A percentile compares a stretch with the other conserved stretches of the same genome.
Evolutionary conservation across 2,888 invertebrate genomes (phyloP).

Genomic region (Dusona sp.): DNA sequence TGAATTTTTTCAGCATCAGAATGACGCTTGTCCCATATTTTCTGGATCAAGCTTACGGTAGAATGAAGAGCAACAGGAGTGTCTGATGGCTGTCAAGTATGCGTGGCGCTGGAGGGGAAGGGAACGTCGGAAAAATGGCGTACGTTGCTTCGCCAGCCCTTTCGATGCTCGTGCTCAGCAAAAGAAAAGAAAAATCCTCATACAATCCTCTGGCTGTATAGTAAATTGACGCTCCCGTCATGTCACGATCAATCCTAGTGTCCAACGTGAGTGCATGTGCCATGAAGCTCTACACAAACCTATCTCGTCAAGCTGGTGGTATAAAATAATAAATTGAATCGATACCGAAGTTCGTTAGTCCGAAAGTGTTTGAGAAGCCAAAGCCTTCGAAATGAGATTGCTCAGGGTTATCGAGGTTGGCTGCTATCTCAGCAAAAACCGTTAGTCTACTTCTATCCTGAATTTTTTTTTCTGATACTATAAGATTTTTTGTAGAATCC

Average conservation of each 20-base stretch:
- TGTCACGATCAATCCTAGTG: constrained; percentile 26
- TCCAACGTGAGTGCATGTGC: background rate
- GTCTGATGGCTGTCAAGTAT: constrained; percentile 19
- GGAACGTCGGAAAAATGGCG: background rate
- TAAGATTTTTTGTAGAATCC: background rate
- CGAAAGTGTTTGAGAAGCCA: constrained; percentile 1
- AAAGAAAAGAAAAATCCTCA: background rate
- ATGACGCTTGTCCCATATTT: background rate
- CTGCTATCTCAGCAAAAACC: background rate
- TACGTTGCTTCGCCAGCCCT: background rate
- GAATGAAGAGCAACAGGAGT: background rate
- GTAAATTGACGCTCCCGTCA: constrained; percentile 43
- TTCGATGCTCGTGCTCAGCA: background rate
- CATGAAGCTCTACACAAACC: background rate
- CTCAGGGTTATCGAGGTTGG: background rate
- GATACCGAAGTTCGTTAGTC: constrained; percentile 19
- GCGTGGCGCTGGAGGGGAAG: background rate
- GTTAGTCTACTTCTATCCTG: background rate
- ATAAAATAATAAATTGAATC: constrained; percentile 26
- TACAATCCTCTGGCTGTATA: background rate
- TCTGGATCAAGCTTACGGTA: background rate
- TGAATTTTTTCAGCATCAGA: background rate
- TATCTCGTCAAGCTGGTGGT: background rate
- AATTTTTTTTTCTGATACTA: background rate
- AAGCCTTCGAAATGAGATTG: background rate